Evolutionary conservation across 2,888 invertebrate species (phyloP).

Genomic region (Hemaris fuciformis): DNA sequence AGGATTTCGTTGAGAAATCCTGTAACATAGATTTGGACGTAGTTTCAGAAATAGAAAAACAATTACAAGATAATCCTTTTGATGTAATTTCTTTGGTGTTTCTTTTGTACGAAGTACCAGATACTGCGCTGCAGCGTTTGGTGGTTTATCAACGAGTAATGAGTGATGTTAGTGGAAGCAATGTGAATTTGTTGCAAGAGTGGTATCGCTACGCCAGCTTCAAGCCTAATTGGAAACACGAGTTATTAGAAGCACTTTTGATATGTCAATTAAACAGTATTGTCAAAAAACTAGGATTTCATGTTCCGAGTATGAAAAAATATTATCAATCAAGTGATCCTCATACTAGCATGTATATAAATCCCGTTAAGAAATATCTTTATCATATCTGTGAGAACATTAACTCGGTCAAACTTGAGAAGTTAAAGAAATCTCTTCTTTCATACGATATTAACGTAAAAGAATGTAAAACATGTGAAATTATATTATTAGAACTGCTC

Average conservation of each 20-base stretch:
- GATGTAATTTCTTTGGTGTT: constrained; percentile 70
- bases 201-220: constrained; percentile 61
- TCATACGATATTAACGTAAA: constrained; percentile 53
- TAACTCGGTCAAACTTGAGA: constrained; percentile 46
- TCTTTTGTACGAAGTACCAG: constrained; percentile 64
- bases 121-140: constrained; percentile 65
- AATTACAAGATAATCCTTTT: constrained; percentile 50
- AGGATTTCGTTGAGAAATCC: constrained; percentile 39
- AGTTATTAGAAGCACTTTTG: constrained; percentile 68
- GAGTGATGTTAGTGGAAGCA: constrained; percentile 45
- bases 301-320: constrained; percentile 47
- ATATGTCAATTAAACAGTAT: constrained; percentile 60
- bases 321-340: constrained; percentile 52
- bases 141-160: constrained; percentile 58
- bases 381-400: constrained; percentile 68
- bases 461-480: constrained; percentile 61
- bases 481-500: constrained; percentile 63
- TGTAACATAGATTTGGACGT: constrained; percentile 51
- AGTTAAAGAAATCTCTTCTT: constrained; percentile 54
- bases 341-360: constrained; percentile 44
- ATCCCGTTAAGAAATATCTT: constrained; percentile 62
- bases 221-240: constrained; percentile 58
- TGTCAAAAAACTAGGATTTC: constrained; percentile 62
- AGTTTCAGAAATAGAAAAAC: constrained; percentile 61
- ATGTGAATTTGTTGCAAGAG: constrained; percentile 58